Base-by-base conservation (phyloP, 2,888 invertebrate species). In the Drosophila paranaensis region DNA sequence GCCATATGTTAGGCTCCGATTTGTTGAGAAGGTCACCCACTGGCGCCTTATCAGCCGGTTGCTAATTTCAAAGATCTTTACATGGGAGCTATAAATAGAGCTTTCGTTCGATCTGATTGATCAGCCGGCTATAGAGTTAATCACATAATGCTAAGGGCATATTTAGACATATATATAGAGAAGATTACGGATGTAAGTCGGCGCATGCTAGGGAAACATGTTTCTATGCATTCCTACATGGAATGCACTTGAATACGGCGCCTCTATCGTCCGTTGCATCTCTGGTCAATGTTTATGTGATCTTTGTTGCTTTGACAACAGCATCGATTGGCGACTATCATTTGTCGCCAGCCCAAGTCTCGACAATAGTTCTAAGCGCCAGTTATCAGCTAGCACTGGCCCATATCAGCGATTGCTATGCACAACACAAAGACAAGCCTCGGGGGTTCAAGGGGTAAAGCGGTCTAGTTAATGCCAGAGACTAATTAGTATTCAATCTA, bases 21-120 rank as follows among this genome's bases (percentile, higher is more conserved):
- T 33, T 33, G 40, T 20, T 51, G 46, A 37, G 60, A 74, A 73
- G 78, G 82, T 77, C 81, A 77, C 51, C 57, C 37, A 20, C 6
- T 48, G 43, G 45, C 14, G 53, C 45, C 74, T 74, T 74, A 74
- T 74, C 74, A 69, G 14, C 37, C 35, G 25, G 25, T 67, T 71
- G 80, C 71, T 64, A 48, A 71, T 75, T 77, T 79, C 40, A 67
- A 60, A 53, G 35, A 53, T 43, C 16, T 43, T 45, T 67, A 43
- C 27, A 43, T 62, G 60, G 62, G 14, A 8, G 25, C 77, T 81
- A 78, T 81, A 40, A 69, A 72, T 80, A 78, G 65, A 46, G 8
- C 33, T 33, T 43, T 56, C 48, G 46, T 45, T 61, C 46, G 53
- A 60, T 33, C 48, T 30, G 46, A 68, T 42, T 43, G 60, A 79